Conservation (phyloP, 2,113 vertebrate genomes). For the Apaloderma vittatum region DNA sequence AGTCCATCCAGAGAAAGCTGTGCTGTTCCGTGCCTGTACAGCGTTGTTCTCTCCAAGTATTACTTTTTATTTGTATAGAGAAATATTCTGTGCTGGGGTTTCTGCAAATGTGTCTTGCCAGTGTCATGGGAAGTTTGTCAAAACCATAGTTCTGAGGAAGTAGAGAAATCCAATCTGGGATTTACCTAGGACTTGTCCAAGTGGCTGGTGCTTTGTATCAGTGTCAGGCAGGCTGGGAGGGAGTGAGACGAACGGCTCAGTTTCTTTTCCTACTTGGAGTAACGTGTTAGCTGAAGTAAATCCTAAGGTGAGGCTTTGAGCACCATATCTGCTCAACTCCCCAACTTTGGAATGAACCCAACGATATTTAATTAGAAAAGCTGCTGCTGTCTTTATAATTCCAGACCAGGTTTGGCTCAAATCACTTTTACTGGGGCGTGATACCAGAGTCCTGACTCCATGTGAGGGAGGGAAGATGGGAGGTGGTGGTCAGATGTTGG, state of each 20-base stretch:
- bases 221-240: not conserved
- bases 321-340: not conserved
- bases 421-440: not conserved
- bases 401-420: not conserved
- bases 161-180: not conserved
- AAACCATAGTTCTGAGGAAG: not conserved
- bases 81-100: not conserved
- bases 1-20: not conserved
- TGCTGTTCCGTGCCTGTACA: not conserved
- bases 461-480: not conserved
- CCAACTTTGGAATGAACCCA: not conserved
- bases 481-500: not conserved
- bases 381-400: not conserved
- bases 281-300: not conserved
- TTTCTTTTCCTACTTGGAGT: not conserved
- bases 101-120: not conserved
- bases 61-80: not conserved
- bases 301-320: not conserved
- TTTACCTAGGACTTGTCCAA: not conserved
- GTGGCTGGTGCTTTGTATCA: not conserved
- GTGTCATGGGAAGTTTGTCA: conserved; percentile 12
- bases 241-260: not conserved
- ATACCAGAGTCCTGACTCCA: not conserved
- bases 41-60: not conserved
- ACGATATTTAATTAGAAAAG: not conserved